Conservation (phyloP, 2,113 vertebrate genomes). For the Salvator merianae region DNA sequence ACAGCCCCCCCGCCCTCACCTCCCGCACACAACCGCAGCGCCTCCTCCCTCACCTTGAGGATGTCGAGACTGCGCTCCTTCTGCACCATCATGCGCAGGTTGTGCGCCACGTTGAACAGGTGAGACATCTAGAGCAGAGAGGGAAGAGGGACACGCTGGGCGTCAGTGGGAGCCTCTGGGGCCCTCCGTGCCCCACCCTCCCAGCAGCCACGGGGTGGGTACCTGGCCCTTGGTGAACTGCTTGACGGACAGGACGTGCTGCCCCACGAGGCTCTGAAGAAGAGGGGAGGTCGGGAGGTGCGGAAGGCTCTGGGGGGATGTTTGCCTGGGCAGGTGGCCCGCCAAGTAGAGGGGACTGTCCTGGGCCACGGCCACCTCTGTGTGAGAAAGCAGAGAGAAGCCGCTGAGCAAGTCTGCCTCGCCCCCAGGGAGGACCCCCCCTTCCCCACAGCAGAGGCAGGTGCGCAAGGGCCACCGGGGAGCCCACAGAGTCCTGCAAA, state of each 20-base stretch:
- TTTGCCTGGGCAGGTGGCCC: conserved; percentile 82
- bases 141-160: neutral
- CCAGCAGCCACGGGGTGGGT: neutral
- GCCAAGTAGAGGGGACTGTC: conserved; percentile 77
- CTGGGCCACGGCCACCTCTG: conserved; percentile 63
- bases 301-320: conserved; percentile 82
- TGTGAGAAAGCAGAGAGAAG: neutral
- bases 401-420: neutral
- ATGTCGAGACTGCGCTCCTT: conserved; percentile 94
- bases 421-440: too few relatives aligned
- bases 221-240: conserved; percentile 99
- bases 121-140: conserved; percentile 84
- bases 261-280: conserved; percentile 88
- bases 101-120: conserved; percentile 92
- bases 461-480: neutral
- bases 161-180: neutral
- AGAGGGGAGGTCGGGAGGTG: conserved; percentile 86
- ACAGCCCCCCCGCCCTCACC: neutral
- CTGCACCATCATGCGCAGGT: conserved; percentile 90
- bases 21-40: too few relatives aligned
- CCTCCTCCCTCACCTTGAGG: conserved; percentile 82
- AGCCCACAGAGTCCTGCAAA: neutral
- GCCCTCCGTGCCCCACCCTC: neutral
- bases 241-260: conserved; percentile 88
- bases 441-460: neutral